Base-by-base conservation (phyloP, 1,140 invertebrate genomes). In the Aphidius gifuensis region DNA sequence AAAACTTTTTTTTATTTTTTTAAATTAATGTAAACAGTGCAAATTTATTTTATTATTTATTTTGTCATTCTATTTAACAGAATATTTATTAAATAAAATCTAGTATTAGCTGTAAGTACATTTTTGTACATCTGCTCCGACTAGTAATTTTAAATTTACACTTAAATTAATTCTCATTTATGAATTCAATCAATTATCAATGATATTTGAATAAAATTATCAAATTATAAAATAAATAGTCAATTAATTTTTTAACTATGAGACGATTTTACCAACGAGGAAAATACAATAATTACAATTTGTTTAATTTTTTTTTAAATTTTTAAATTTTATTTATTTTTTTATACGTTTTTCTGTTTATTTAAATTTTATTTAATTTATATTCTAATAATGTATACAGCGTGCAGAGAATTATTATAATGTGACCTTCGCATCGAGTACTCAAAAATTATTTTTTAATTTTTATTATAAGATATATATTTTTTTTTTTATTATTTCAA, bases 111-210 rank as follows among this genome's bases (percentile, higher is more conserved):
- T 58, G 56, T 65, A 65, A 65, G 61, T 64, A 65, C 58, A 61
- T 65, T 60, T 65, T 65, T 65, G 64, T 62, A 65, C 64, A 65
- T 65, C 60, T 58, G 64, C 64, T 65, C 64, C 64, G 64, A 65
- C 64, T 65, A 65, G 64, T 60, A 62, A 56, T 60, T 61, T 62
- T 65, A 62, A 65, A 62, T 65, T 65, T 61, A 65, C 60, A 61
- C 64, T 62, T 62, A 65, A 62, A 66, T 60, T 54, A 62, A 40
- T 47, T 48, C 21, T 51, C 38, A 21, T 47, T 58, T 58, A 45
- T 32, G 1, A 32, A 1, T 32, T 32, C 16, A 16, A 16, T 16
- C 16, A 16, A 16, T 16, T 16, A 16, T 16, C 16, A 16, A 32
- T 32, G 4, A 2, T 4, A 32, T 32, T 32, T 32, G 23, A n/a